phyloP scores from a whole-genome alignment of 2,797 vertebrate genomes.

The Onychomys leucogaster region DNA sequence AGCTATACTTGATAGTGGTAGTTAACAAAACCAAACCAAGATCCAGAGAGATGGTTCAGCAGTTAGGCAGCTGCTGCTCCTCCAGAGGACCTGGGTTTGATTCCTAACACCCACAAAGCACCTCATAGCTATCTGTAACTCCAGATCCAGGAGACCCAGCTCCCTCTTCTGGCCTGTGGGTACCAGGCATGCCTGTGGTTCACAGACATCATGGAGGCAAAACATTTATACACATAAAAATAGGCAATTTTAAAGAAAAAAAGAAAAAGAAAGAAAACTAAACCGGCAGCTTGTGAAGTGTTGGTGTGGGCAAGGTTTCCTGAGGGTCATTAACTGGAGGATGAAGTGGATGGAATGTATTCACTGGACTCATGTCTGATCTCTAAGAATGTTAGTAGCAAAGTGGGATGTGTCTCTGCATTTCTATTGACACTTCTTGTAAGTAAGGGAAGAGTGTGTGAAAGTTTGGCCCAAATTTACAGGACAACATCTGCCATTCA shows the following conservation, averaged over 20 bases:
- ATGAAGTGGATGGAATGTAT: conserved; percentile 3
- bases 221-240: neutral
- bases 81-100: neutral
- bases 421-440: neutral
- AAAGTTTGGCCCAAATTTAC: neutral
- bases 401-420: neutral
- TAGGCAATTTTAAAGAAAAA: neutral
- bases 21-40: conserved; percentile 40
- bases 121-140: neutral
- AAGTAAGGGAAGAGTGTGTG: conserved; percentile 30
- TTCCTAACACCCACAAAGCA: neutral
- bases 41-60: neutral
- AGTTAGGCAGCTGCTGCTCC: neutral
- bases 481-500: conserved; percentile 28
- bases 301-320: neutral
- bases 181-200: neutral
- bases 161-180: neutral
- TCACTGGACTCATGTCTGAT: conserved; percentile 11
- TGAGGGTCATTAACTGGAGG: conserved; percentile 12
- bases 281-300: conserved; percentile 28
- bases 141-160: neutral
- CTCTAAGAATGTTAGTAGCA: conserved; percentile 32
- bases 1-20: conserved; percentile 28
- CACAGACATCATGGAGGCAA: neutral
- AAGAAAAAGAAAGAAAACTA: neutral